phyloP scores from a whole-genome alignment of 2,888 invertebrate species.

The Frankliniella fusca region DNA sequence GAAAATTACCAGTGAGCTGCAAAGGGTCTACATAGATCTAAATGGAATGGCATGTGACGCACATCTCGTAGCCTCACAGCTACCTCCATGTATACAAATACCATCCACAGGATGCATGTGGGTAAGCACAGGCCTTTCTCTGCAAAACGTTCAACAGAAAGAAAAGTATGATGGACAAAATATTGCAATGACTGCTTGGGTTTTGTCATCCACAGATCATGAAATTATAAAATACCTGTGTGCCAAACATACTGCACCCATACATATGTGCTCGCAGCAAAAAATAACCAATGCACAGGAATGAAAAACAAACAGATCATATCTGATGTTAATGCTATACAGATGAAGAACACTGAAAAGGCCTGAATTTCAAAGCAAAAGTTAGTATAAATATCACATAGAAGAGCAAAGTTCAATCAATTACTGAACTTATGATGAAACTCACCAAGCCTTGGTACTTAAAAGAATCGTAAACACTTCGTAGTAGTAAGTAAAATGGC shows the following conservation, averaged over 20 bases:
- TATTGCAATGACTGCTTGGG: background rate
- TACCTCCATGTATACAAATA: slow-evolving; percentile 92
- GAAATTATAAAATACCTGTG: slow-evolving; percentile 61
- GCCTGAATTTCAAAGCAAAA: slow-evolving; percentile 59
- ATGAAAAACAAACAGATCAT: slow-evolving; percentile 98
- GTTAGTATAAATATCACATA: background rate
- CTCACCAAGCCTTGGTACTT: slow-evolving; percentile 96
- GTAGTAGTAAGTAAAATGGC: slow-evolving; percentile 95
- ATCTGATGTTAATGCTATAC: slow-evolving; percentile 95
- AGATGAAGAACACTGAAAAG: slow-evolving; percentile 96
- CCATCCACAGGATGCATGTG: slow-evolving; percentile 87
- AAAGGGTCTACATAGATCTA: slow-evolving; percentile 90
- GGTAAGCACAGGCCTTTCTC: slow-evolving; percentile 92
- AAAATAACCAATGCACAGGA: slow-evolving; percentile 96
- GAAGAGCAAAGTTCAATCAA: background rate
- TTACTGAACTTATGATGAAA: slow-evolving; percentile 39
- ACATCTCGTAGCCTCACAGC: slow-evolving; percentile 78
- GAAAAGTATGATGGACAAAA: slow-evolving; percentile 33
- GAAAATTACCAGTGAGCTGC: slow-evolving; percentile 85
- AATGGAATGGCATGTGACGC: slow-evolving; percentile 76
- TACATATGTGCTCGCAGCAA: slow-evolving; percentile 96
- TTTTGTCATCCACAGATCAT: background rate
- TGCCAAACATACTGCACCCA: slow-evolving; percentile 99
- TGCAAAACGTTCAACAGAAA: slow-evolving; percentile 47
- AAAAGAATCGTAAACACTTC: slow-evolving; percentile 95